Evolutionary conservation across 1,140 invertebrate species (phyloP), one percentile per base, ranked within the genome.

Genomic region (Panagrolaimus sp.): DNA sequence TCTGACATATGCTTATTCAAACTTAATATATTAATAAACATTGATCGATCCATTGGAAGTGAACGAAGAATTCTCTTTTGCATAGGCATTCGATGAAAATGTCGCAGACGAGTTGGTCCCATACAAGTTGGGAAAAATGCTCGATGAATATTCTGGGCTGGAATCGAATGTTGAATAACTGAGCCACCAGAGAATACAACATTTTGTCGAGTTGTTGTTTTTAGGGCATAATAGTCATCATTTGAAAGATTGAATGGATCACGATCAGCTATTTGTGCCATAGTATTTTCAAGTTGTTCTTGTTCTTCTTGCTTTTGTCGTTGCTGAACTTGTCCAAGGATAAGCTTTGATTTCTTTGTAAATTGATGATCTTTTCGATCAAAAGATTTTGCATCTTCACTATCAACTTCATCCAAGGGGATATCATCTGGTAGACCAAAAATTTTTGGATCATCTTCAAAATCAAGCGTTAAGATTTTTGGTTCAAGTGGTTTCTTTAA

Each of bases 201-300:
- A 57, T 57, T 57, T 27, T 57, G 51, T 25, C 45, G 57, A 43
- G 48, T 27, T 44, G 45, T 70, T 57, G 31, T 90, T 73, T 92
- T 90, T 0, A 93, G 90, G 83, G 90, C 89, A 81, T 98, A 98
- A 84, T 90, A 96, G 86, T 93, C 92, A 83, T 98, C 96, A 85
- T 98, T 98, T 1, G 93, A 96, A 72, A 98, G 90, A 84, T 98
- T 98, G 83, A 96, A 98, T 8, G 93, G 92, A 88, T 99, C 94
- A 77, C 92, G 88, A 74, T 95, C 91, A 1, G 78, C 82, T 14
- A 82, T 76, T 69, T 82, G 72, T 13, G 81, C 79, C 67, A 80
- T 82, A 70, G 42, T 80, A 46, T 16, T 76, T 67, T 74, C 81
- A 63, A 74, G 77, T 27, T 77, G 77, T 68, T 86, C 84, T 66